Conservation (phyloP, 2,888 invertebrate genomes). For the Hoplodrina ambigua region DNA sequence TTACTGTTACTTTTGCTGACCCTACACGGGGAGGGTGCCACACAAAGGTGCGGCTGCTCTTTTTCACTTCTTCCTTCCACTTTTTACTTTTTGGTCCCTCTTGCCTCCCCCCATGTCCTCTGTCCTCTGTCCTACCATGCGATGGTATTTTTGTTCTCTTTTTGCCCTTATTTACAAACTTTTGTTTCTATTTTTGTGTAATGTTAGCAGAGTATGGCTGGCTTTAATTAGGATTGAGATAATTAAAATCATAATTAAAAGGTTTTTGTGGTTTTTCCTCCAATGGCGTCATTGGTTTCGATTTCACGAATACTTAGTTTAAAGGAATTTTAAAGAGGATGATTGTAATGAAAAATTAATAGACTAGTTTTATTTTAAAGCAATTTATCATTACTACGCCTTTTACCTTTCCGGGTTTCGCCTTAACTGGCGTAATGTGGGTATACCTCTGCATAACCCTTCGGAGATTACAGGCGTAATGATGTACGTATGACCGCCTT, state of each 20-base stretch:
- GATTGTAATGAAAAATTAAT: no score
- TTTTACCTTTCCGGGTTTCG: no score
- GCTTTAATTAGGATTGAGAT: slow-evolving; percentile 54
- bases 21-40: slow-evolving; percentile 73
- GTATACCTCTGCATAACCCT: no score
- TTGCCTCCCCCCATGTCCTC: slow-evolving; percentile 60
- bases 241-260: not conserved
- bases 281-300: not conserved
- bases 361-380: not conserved
- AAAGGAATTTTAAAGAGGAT: not conserved
- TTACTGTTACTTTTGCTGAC: slow-evolving; percentile 47
- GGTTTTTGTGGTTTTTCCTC: not conserved
- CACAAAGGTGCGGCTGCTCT: slow-evolving; percentile 86
- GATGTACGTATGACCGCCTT: no score
- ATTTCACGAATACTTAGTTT: not conserved
- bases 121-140: slow-evolving; percentile 73
- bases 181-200: slow-evolving; percentile 62
- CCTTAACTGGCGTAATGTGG: no score
- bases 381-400: not conserved
- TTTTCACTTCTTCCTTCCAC: slow-evolving; percentile 79
- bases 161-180: slow-evolving; percentile 50
- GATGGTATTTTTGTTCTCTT: slow-evolving; percentile 72
- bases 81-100: slow-evolving; percentile 83
- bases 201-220: slow-evolving; percentile 41
- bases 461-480: no score